These are phyloP conservation scores for Chaetoderma sp. DNA, from an alignment of 2,888 invertebrate genomes.

Conservation along the genomic window DNA sequence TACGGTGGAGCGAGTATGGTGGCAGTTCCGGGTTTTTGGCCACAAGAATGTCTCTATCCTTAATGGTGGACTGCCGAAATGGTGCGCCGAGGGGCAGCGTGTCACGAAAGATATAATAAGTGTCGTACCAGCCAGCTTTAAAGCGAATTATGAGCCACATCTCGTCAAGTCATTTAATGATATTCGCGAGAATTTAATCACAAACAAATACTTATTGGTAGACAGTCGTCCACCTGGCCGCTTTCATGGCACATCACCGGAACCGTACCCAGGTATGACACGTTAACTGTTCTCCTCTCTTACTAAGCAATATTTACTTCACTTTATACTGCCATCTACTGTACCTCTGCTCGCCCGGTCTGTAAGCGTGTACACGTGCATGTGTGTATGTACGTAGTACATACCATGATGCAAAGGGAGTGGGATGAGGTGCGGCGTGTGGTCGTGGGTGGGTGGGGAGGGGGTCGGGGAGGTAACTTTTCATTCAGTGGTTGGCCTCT, in stretches of 20 bases:
- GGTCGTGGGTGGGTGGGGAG: too few relatives aligned
- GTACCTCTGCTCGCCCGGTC: too few relatives aligned
- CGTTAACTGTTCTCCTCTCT: too few relatives aligned
- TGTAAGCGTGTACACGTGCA: too few relatives aligned
- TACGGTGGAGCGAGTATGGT: conserved; percentile 62
- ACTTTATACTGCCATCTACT: too few relatives aligned
- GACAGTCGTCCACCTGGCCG: conserved; percentile 61
- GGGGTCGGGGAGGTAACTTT: too few relatives aligned
- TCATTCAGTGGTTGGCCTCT: too few relatives aligned
- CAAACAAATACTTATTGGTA: conserved; percentile 45
- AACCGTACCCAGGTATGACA: conserved; percentile 65
- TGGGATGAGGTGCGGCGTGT: too few relatives aligned
- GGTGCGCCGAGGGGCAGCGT: conserved; percentile 46
- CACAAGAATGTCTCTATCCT: conserved; percentile 56
- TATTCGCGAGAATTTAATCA: conserved; percentile 47
- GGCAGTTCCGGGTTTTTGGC: conserved; percentile 61
- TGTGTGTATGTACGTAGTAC: too few relatives aligned
- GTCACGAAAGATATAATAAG: conserved; percentile 33
- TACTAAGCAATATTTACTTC: too few relatives aligned
- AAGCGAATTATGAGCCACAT: conserved; percentile 40
- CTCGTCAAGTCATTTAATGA: conserved; percentile 56
- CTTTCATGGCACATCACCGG: conserved; percentile 58
- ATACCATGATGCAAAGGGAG: too few relatives aligned
- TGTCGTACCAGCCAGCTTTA: conserved; percentile 37
- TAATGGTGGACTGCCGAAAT: conserved; percentile 59